Conservation (phyloP, 2,797 vertebrate genomes). For the Alosa sapidissima region DNA sequence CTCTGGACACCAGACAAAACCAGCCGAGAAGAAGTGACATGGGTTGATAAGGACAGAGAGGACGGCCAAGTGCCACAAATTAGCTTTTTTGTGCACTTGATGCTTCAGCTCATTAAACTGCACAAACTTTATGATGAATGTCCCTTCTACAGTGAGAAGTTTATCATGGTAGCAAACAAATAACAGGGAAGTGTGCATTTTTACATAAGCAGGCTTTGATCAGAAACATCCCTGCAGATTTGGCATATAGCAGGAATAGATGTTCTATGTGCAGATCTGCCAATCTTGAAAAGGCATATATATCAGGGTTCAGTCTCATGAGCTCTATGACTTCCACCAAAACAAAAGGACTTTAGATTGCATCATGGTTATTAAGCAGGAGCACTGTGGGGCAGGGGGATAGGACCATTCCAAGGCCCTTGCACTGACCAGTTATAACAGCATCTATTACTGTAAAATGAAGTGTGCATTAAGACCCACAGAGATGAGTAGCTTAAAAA, state of each 20-base stretch:
- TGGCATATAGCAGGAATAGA: neutral
- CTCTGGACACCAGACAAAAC: neutral
- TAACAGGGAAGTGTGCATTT: neutral
- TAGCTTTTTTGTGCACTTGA: conserved; percentile 15
- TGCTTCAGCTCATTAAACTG: conserved; percentile 11
- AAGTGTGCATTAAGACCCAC: too few relatives aligned
- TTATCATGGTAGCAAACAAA: neutral
- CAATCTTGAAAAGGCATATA: neutral
- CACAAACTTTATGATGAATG: conserved; percentile 18
- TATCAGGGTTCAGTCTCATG: too few relatives aligned
- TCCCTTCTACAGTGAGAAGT: neutral
- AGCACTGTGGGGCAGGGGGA: too few relatives aligned
- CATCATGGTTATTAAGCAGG: too few relatives aligned
- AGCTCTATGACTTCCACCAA: too few relatives aligned
- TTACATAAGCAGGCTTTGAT: neutral
- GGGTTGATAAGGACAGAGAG: conserved; percentile 1
- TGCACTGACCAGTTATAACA: too few relatives aligned
- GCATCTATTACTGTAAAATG: too few relatives aligned
- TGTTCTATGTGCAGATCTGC: neutral
- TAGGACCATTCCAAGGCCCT: too few relatives aligned
- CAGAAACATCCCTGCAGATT: neutral
- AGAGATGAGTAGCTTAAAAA: too few relatives aligned
- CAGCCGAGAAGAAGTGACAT: neutral
- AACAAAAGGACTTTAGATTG: too few relatives aligned
- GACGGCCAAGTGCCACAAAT: conserved; percentile 16